Conservation (phyloP, 1,140 invertebrate genomes). For the Aculops lycopersici region DNA sequence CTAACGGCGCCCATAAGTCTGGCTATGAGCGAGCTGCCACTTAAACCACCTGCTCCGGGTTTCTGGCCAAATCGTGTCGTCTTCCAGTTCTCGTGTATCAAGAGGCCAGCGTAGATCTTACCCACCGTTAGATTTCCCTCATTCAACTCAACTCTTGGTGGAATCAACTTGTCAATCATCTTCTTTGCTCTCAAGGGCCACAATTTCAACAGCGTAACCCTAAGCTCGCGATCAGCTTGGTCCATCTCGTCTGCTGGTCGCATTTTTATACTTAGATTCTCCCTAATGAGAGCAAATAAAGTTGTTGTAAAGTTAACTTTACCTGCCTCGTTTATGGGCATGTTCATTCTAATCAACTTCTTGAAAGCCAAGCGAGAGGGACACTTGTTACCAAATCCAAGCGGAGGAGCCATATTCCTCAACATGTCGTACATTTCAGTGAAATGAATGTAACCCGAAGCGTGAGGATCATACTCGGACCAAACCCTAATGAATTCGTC, state of each 20-base stretch:
- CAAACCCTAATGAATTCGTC: constrained; percentile 98
- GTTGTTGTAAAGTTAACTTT: constrained; percentile 97
- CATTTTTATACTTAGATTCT: constrained; percentile 97
- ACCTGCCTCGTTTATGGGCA: constrained; percentile 76
- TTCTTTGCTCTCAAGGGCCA: constrained; percentile 96
- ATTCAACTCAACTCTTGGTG: constrained; percentile 49
- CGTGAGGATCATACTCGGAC: constrained; percentile 97
- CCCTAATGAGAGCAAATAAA: constrained; percentile 83
- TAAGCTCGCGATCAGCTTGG: constrained; percentile 75
- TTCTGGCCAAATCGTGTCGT: constrained; percentile 56
- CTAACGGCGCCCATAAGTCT: constrained; percentile 11
- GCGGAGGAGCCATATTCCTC: constrained; percentile 94
- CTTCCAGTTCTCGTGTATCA: constrained; percentile 90
- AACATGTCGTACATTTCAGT: constrained; percentile 99
- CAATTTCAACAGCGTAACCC: constrained; percentile 75
- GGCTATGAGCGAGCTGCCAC: constrained; percentile 15
- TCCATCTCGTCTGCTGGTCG: constrained; percentile 94
- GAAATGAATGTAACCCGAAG: constrained; percentile 88
- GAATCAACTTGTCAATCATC: constrained; percentile 74
- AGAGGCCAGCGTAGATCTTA: constrained; percentile 83
- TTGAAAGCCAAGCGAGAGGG: constrained; percentile 93
- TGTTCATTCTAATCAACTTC: constrained; percentile 96
- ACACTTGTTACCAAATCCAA: constrained; percentile 99
- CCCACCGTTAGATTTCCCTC: constrained; percentile 72
- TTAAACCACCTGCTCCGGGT: constrained; percentile 30